These are phyloP conservation scores for Verasper variegatus DNA, from an alignment of 2,113 vertebrate genomes.

Conservation along the genomic window DNA sequence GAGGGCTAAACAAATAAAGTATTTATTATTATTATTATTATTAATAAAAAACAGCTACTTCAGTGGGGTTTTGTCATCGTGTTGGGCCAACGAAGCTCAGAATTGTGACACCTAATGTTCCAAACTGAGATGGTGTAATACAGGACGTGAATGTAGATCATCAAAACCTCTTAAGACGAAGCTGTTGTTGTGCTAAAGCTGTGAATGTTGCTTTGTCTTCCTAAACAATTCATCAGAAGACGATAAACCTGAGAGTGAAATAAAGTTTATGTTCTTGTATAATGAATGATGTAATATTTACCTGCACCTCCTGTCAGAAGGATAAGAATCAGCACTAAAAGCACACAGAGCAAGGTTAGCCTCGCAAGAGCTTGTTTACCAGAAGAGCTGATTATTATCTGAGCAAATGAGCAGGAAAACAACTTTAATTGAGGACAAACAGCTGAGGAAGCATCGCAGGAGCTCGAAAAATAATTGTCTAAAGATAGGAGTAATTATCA, in stretches of 20 bases:
- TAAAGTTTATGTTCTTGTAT: neutral
- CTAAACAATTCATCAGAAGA: neutral
- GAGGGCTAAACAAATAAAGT: too few species aligned
- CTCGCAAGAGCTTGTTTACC: slow-evolving; percentile 53
- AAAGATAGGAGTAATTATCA: slow-evolving; percentile 57
- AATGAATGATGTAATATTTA: slow-evolving; percentile 42
- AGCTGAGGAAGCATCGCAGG: slow-evolving; percentile 64
- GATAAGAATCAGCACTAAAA: slow-evolving; percentile 55
- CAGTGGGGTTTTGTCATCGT: too few species aligned
- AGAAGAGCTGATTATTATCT: slow-evolving; percentile 55
- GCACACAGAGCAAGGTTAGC: slow-evolving; percentile 50
- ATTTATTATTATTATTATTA: too few species aligned
- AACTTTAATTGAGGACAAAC: slow-evolving; percentile 62
- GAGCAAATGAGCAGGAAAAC: slow-evolving; percentile 61
- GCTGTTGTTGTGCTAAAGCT: neutral
- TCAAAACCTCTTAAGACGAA: neutral
- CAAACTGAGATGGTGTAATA: too few species aligned
- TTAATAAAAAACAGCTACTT: too few species aligned
- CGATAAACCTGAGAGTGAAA: neutral
- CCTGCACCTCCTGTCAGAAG: slow-evolving; percentile 27
- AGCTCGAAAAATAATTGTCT: slow-evolving; percentile 53
- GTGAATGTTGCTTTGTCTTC: neutral
- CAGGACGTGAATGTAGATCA: neutral
- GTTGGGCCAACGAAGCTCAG: too few species aligned
- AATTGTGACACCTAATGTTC: too few species aligned